Conservation (phyloP, 2,888 invertebrate species). For the Chromoteleia sp. region DNA sequence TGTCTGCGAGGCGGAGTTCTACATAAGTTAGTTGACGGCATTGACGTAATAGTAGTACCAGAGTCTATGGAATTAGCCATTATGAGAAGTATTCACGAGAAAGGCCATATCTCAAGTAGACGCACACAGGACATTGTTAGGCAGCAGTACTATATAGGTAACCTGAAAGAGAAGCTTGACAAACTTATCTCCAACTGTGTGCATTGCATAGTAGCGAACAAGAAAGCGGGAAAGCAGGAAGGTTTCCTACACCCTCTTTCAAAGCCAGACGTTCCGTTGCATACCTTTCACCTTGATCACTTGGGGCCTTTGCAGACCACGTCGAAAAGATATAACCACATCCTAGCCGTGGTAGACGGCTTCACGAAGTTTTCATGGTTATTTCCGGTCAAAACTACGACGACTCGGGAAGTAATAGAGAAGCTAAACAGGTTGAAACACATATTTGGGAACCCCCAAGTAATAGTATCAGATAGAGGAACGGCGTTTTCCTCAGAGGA, state of each 20-base stretch:
- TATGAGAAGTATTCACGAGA: no score
- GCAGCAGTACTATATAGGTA: no score
- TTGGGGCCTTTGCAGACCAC: conserved; percentile 18
- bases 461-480: not conserved
- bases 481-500: not conserved
- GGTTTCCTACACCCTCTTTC: conserved; percentile 11
- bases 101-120: no score
- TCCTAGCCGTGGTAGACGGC: conserved; percentile 3
- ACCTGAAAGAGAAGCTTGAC: no score
- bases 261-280: conserved; percentile 1
- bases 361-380: conserved; percentile 4
- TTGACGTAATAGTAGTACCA: conserved; percentile 21
- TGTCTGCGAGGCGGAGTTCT: not conserved
- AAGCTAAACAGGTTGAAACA: no score
- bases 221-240: not conserved
- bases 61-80: conserved; percentile 12
- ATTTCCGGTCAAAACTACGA: not conserved
- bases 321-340: conserved; percentile 6
- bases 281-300: conserved; percentile 35
- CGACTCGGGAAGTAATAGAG: not conserved
- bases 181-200: no score
- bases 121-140: no score
- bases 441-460: not conserved
- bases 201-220: no score
- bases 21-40: conserved; percentile 24